Evolutionary conservation across 92 coral and sea anemone species (phyloP), one percentile per base, ranked within the genome.

Genomic region (Porites divaricata): DNA sequence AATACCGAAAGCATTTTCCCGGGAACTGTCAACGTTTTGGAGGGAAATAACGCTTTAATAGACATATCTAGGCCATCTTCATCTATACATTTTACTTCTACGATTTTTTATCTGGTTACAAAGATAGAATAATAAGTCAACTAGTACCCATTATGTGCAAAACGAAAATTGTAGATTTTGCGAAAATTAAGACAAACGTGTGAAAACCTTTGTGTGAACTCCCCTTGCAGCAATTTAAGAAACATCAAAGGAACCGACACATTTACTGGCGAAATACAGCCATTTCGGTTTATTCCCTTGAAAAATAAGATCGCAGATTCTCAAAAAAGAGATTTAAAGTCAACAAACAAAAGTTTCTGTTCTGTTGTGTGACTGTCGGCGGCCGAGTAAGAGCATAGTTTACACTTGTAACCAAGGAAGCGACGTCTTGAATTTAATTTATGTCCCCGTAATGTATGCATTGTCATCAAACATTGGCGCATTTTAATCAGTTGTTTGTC

Each of bases 351-450:
- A 35, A 45, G 49, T 15, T 0, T 80, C 50, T 68, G 71, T 61
- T 61, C 52, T 72, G 86, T 81, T 70, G 78, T 72, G 86, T 81
- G 78, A 81, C 86, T 80, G 28, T 41, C 45, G 6, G 67, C 61
- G 62, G 75, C 19, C 67, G 50, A 4, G 67, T 23, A 48, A 23
- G 76, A 25, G 6, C 20, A 22, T 45, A 81, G 86, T 81, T 81
- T 81, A 81, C 86, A 59, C 23, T 61, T 48, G 86, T 81, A 57
- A 71, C 86, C 77, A 81, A 81, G 86, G 86, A 51, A 71, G 86
- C 86, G 59, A 68, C 65, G 11, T 70, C 21, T n/a, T 19, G 54
- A 26, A 59, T 26, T 28, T 28, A 69, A 70, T 56, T 52, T 69
- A 67, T 81, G 86, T 49, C 59, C 16, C 13, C 26, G 17, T 81